Base-by-base conservation (phyloP, 2,797 vertebrate genomes). In the Clarias fuscus region DNA sequence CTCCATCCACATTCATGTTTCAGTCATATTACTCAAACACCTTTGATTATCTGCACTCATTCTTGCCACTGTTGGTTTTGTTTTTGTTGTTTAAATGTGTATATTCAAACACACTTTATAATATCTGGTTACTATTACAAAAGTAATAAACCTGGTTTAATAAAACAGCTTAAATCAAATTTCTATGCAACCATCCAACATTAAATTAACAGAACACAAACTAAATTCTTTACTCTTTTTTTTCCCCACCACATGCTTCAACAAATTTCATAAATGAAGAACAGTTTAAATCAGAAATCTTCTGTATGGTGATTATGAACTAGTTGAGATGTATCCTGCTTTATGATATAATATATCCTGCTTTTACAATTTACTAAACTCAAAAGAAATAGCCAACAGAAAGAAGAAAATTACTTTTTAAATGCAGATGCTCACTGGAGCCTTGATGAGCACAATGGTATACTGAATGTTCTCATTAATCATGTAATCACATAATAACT, bases 11-110 rank as follows among this genome's bases (percentile, higher is more conserved):
- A 83, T 85, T 83, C 76, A 62, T 37, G 0, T 7, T 62, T 48
- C 11, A 61, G 58, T 59, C 27, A 18, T 7, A 84, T 75, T 79
- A 20, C 4, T 15, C 53, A 62, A 37, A 48, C 37, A 79, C 67
- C 77, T 81, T 72, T 80, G 48, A 78, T 71, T 64, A 70, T 22
- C 17, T 3, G 18, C 64, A 64, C 90, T 89, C 70, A 93, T 90
- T 92, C 92, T 93, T 93, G 93, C 91, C 90, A 90, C 90, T 93
- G 67, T 58, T 58, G 1, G 27, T 22, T 18, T 17, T 48, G 27
- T 56, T 56, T 56, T 56, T 56, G 53, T 53, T 43, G 15, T 10
- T 65, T 65, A 27, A 53, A 65, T 30, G 10, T 53, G n/a, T 67
- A 53, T 67, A 81, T 48, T 67, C 0, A 27, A 67, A 48, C 8